A percentile compares a stretch with the other conserved stretches of the same genome.
phyloP scores from a whole-genome alignment of 2,797 vertebrate species.

The Scomberomorus guttatus region DNA sequence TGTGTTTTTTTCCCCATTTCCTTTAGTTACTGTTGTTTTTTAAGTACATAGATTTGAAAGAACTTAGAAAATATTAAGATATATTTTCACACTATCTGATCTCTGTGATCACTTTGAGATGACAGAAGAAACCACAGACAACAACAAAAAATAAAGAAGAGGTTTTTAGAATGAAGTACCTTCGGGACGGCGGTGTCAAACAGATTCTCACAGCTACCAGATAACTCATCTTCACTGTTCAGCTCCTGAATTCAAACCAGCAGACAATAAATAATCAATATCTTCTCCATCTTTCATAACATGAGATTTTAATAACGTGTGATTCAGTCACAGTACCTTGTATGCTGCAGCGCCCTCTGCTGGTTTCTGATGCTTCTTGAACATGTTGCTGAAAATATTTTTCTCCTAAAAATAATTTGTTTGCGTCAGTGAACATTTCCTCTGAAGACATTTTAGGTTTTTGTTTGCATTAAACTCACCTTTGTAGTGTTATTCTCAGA shows the following conservation, averaged over 20 bases:
- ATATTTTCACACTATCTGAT: neutral
- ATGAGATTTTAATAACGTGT: accelerated
- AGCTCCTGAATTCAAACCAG: slow-evolving; percentile 56
- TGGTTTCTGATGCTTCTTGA: slow-evolving; percentile 70
- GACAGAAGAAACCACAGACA: neutral
- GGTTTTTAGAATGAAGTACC: slow-evolving; percentile 28
- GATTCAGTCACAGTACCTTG: slow-evolving; percentile 18
- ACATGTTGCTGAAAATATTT: slow-evolving; percentile 71
- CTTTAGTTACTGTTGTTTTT: neutral
- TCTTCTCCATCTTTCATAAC: neutral
- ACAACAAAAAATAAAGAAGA: neutral
- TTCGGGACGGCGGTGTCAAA: slow-evolving; percentile 30
- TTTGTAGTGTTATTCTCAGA: slow-evolving; percentile 44
- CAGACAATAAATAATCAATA: neutral
- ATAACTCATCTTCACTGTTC: slow-evolving; percentile 29
- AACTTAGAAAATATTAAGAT: neutral
- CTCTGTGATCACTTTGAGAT: neutral
- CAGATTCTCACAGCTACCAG: slow-evolving; percentile 66
- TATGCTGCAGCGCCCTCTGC: slow-evolving; percentile 56
- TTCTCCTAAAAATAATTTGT: slow-evolving; percentile 64
- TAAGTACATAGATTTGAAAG: neutral
- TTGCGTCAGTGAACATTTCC: neutral
- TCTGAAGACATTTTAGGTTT: neutral
- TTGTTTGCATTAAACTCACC: slow-evolving; percentile 23
- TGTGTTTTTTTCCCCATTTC: neutral